Conservation (phyloP, 2,888 invertebrate species). For the Sepioteuthis lessoniana region DNA sequence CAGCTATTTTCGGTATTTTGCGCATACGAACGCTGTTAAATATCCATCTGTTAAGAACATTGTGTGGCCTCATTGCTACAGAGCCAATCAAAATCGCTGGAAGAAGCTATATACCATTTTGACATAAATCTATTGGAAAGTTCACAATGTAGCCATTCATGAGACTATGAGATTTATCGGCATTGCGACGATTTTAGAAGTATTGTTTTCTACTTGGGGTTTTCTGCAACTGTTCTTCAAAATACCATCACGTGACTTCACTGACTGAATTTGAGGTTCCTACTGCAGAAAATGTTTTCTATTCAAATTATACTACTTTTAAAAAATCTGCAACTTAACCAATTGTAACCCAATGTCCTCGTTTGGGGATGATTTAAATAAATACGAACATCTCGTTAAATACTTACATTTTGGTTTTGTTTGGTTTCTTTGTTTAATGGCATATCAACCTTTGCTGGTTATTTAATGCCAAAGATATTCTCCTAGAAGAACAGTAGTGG, state of each 20-base stretch:
- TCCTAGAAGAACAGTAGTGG: too few relatives aligned
- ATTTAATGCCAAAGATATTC: too few relatives aligned
- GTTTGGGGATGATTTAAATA: too few relatives aligned
- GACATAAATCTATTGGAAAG: neutral
- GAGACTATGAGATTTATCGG: neutral
- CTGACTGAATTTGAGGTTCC: neutral
- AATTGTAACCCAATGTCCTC: too few relatives aligned
- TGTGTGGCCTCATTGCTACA: neutral
- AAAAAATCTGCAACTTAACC: too few relatives aligned
- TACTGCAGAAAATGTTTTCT: too few relatives aligned
- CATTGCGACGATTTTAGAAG: neutral
- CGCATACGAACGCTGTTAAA: neutral
- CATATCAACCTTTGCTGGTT: too few relatives aligned
- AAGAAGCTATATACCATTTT: neutral
- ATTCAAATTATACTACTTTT: too few relatives aligned
- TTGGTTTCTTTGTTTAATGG: too few relatives aligned
- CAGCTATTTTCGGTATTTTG: neutral
- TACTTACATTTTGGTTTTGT: too few relatives aligned
- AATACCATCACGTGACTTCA: neutral
- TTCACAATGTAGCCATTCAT: neutral
- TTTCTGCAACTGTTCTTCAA: neutral
- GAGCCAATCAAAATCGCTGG: neutral
- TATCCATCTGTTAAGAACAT: neutral
- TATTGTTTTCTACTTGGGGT: neutral
- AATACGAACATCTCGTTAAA: too few relatives aligned